Base-by-base conservation (phyloP, 2,113 vertebrate genomes). In the Pteruthius melanotis region DNA sequence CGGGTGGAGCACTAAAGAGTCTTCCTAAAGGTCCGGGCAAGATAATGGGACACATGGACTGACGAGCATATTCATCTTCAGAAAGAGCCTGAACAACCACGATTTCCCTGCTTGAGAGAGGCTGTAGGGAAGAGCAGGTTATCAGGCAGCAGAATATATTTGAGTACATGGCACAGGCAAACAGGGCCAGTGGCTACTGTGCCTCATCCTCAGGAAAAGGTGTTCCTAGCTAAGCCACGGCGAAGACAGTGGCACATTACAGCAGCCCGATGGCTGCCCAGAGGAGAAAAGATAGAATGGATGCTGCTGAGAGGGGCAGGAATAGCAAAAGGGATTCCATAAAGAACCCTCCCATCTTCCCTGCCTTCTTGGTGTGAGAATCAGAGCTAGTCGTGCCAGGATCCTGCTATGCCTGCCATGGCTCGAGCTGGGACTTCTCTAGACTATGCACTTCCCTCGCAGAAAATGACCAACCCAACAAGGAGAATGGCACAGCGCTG, bases 41-140 rank as follows among this genome's bases (percentile, higher is more conserved):
- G 44, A 6, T 19, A 63, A 71, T 0, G 0, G 60, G 60, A 54
- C 13, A 47, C 37, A 37, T 11, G 33, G 75, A 82, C 11, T 68
- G 44, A 50, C 0, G 0, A 87, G 33, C 0, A 0, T 19, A 91
- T 39, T 71, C 5, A 2, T 50, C 64, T 44, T 21, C 17, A 2
- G 57, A n/a, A 89, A 77, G 64, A 76, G 39, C 74, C 35, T 4
- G 0, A 87, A 68, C 49, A 90, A 56, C 22, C 69, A 37, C 12
- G 54, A 82, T 59, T 59, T 54, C 74, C 81, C 77, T 54, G n/a
- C 49, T 47, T 76, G 84, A 71, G 19, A 76, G 18, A 81, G 30
- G 35, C 74, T 85, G 60, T 12, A 89, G 44, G 64, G 39, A 83
- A 68, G 15, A 59, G 40, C 64, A 91, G 75, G 40, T n/a, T 31